These are phyloP conservation scores for Thumatha senex DNA, from an alignment of 2,888 invertebrate species.

Conservation along the genomic window DNA sequence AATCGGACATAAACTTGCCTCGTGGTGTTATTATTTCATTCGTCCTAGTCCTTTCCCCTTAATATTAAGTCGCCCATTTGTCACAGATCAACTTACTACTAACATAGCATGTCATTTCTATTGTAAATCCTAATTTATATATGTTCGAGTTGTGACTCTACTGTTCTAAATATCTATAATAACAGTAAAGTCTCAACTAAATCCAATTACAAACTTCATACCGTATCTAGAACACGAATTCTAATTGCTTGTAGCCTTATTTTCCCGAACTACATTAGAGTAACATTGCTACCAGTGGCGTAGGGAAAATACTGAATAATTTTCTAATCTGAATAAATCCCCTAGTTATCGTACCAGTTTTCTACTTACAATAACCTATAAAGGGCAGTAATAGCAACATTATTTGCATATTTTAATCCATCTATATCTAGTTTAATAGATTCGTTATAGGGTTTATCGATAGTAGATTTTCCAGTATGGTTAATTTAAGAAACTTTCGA, in stretches of 20 bases:
- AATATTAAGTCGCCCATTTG: too few relatives aligned
- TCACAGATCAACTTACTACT: too few relatives aligned
- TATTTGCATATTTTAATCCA: constrained; percentile 43
- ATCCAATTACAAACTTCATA: constrained; percentile 21
- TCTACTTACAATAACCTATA: constrained; percentile 30
- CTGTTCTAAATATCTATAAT: too few relatives aligned
- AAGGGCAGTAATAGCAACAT: constrained; percentile 35
- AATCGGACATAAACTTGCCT: too few relatives aligned
- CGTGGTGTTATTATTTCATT: too few relatives aligned
- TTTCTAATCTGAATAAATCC: constrained; percentile 41
- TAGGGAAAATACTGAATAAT: constrained; percentile 38
- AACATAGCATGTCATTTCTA: too few relatives aligned
- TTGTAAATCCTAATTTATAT: too few relatives aligned
- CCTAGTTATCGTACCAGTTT: constrained; percentile 21
- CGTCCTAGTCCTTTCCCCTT: too few relatives aligned
- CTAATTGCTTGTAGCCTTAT: constrained; percentile 22
- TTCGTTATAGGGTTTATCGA: background rate
- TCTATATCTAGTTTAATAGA: constrained; percentile 13
- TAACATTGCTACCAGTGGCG: constrained; percentile 31
- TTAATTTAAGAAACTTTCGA: background rate
- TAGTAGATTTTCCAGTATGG: background rate
- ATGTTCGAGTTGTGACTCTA: too few relatives aligned
- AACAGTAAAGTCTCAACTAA: too few relatives aligned
- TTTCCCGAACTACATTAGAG: constrained; percentile 21
- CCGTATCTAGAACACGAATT: constrained; percentile 12